phyloP scores from a whole-genome alignment of 1,140 invertebrate genomes.

The Camponotus vicinus region DNA sequence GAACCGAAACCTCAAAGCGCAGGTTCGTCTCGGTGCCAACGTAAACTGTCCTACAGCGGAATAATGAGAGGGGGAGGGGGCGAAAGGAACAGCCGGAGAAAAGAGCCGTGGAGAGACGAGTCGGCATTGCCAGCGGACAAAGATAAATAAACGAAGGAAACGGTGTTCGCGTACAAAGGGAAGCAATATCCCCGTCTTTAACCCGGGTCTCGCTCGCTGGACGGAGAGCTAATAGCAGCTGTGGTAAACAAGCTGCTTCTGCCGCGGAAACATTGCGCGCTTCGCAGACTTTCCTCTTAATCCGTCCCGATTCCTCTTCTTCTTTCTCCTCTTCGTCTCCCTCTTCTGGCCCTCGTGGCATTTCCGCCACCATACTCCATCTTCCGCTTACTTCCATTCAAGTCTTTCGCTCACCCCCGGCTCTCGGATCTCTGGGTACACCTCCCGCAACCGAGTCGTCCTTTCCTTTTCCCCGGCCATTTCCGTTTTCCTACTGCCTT shows the following conservation, averaged over 20 bases:
- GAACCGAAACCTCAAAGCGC: constrained; percentile 69
- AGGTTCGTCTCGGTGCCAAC: constrained; percentile 65
- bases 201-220: constrained; percentile 52
- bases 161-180: constrained; percentile 77
- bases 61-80: constrained; percentile 56
- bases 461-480: constrained; percentile 36
- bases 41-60: constrained; percentile 72
- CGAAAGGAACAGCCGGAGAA: constrained; percentile 39
- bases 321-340: constrained; percentile 9
- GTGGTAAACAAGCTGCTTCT: constrained; percentile 80
- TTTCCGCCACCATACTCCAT: constrained; percentile 41
- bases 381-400: constrained; percentile 57
- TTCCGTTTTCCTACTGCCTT: constrained; percentile 64
- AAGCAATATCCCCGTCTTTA: constrained; percentile 80
- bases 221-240: constrained; percentile 77
- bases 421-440: neutral
- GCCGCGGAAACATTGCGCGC: constrained; percentile 73
- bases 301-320: constrained; percentile 44
- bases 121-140: constrained; percentile 67
- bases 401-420: constrained; percentile 16
- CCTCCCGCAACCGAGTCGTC: constrained; percentile 1
- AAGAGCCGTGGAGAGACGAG: constrained; percentile 49
- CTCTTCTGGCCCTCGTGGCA: constrained; percentile 31
- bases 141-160: constrained; percentile 83
- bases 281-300: constrained; percentile 69